These are phyloP conservation scores for Anodontia alba DNA, from an alignment of 2,888 invertebrate species.

Conservation along the genomic window DNA sequence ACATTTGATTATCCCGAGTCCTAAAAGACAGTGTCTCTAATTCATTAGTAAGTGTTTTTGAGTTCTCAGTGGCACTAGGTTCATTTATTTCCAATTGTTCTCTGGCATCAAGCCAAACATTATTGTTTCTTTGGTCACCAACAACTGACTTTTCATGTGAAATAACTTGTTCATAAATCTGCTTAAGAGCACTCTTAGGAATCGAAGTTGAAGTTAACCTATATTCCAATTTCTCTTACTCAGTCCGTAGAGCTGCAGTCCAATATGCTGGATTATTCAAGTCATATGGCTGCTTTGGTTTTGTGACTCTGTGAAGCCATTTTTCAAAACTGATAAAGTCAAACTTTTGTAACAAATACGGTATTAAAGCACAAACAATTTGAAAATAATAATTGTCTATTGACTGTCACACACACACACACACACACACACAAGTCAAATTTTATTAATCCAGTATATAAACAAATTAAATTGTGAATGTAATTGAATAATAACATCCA, in stretches of 20 bases:
- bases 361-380: not conserved
- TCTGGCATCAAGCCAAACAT: not conserved
- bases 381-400: not conserved
- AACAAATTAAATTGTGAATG: not conserved
- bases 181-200: not conserved
- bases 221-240: not conserved
- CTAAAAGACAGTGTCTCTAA: not conserved
- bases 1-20: not conserved
- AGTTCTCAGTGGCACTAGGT: not conserved
- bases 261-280: not conserved
- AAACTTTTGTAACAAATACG: conserved; percentile 1
- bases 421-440: not conserved
- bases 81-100: not conserved
- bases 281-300: conserved; percentile 3
- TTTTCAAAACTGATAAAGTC: too few species aligned
- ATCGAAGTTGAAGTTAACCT: not conserved
- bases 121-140: not conserved
- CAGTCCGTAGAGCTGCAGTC: not conserved
- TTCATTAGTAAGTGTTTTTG: not conserved
- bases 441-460: too few species aligned
- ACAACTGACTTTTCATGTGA: not conserved
- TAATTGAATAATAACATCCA: too few species aligned
- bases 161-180: not conserved
- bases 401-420: not conserved
- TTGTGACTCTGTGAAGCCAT: not conserved